Evolutionary conservation across 2,113 vertebrate species (phyloP).

Genomic region (Nannospalax galili): DNA sequence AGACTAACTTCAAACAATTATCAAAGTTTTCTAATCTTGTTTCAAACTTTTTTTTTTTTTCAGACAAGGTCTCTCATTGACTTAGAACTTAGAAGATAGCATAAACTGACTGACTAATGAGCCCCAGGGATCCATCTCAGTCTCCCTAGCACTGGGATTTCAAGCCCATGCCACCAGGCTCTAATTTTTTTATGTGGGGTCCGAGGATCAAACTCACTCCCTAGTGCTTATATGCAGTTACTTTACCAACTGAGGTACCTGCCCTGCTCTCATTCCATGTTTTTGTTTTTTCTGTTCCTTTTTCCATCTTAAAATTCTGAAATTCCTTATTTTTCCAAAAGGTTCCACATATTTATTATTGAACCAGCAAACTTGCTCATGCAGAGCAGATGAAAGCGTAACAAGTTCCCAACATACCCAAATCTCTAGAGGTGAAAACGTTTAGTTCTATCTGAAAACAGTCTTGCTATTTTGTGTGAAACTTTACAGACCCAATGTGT

Average conservation of each 20-base stretch:
- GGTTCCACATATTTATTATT: too few species aligned
- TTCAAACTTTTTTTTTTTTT: neutral
- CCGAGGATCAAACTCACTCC: neutral
- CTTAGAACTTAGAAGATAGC: neutral
- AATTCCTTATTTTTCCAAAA: too few species aligned
- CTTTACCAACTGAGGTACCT: neutral
- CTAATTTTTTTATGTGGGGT: neutral
- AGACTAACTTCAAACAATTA: neutral
- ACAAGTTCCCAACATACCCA: too few species aligned
- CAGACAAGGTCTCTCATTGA: neutral
- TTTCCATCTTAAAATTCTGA: neutral
- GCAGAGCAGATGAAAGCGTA: too few species aligned
- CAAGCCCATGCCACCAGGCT: neutral
- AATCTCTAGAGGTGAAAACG: too few species aligned
- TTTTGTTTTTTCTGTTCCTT: neutral
- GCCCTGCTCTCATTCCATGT: neutral
- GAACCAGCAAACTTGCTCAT: too few species aligned
- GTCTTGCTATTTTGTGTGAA: neutral
- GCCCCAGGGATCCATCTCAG: neutral
- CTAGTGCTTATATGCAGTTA: neutral
- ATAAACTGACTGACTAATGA: neutral
- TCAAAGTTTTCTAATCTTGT: neutral
- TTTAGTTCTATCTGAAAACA: too few species aligned
- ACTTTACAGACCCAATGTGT: neutral
- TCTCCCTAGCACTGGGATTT: neutral